Evolutionary conservation across 2,797 vertebrate genomes (phyloP), one percentile per base, ranked within the genome.

Genomic region (Mormyrus proboscirostris): DNA sequence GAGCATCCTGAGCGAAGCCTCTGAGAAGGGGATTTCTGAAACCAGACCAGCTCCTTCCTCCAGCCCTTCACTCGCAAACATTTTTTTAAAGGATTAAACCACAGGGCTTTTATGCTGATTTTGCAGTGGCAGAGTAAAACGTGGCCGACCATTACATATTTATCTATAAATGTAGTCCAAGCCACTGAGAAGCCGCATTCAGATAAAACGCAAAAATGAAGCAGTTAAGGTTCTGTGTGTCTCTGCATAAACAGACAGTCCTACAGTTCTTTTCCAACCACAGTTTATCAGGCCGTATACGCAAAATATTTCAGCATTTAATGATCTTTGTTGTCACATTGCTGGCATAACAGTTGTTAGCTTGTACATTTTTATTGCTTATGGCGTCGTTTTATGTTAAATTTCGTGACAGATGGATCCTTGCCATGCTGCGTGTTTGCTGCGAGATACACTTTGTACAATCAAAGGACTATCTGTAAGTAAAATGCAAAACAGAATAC

Each of bases 361-460:
- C 65, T 79, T 79, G 73, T 79, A 47, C 73, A 19, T n/a, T 47
- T 79, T 79, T 79, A 79, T 62, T 79, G 73, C 19, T 79, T 79
- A 44, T 47, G 9, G 73, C 41, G 14, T 79, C 3, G 38, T 47
- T 79, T 79, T 41, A 79, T 19, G 33, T 79, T 4, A 19, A 41
- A 41, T 79, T n/a, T 79, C 73, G n/a, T n/a, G 44, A 79, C 73
- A 38, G 73, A 44, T 79, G 33, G 38, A 79, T 41, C 73, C 25
- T 76, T 41, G 29, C 69, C 16, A 19, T n/a, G 38, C 19, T n/a
- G 19, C 19, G 1, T 29, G 29, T 73, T 47, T 47, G 19, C n/a
- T n/a, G n/a, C 0, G 10, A 29, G 33, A 14, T 8, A 44, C 33
- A 7, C 3, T 38, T 19, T 16, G 69, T n/a, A 79, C n/a, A n/a